A percentile compares a stretch with the other conserved stretches of the same genome.
Conservation (phyloP, 2,113 vertebrate species). For the Pygoscelis antarcticus region DNA sequence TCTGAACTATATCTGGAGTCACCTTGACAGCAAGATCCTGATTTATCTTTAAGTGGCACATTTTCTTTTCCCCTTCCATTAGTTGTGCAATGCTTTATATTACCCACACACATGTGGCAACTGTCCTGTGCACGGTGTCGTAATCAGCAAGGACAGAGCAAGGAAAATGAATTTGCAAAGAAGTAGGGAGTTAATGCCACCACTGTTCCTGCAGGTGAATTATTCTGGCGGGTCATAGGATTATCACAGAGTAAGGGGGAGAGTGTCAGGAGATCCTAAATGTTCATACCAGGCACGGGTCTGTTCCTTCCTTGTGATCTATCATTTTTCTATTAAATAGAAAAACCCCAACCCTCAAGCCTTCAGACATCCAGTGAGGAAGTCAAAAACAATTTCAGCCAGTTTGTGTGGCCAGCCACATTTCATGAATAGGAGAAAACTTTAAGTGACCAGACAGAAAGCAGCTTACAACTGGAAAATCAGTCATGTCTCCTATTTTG, state of each 20-base stretch:
- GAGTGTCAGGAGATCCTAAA: not conserved
- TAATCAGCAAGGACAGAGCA: not conserved
- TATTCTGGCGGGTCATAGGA: not conserved
- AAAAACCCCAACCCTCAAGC: not conserved
- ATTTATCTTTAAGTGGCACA: not conserved
- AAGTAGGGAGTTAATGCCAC: not conserved
- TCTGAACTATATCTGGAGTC: not conserved
- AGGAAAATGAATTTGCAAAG: not conserved
- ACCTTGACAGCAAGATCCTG: not conserved
- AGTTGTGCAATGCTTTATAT: not conserved
- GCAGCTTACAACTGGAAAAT: not conserved
- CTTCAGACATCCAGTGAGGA: not conserved
- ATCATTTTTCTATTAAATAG: not conserved
- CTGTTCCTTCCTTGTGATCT: not conserved
- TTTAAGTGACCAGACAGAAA: not conserved
- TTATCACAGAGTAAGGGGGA: not conserved
- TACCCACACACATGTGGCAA: not conserved
- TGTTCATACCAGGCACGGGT: not conserved
- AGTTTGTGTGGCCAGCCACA: not conserved
- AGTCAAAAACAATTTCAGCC: not conserved
- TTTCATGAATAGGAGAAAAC: not conserved
- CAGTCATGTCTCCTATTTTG: not conserved
- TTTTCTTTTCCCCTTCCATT: not conserved
- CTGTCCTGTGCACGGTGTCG: not conserved
- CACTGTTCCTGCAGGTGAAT: not conserved